A percentile compares a stretch with the other conserved stretches of the same genome.
These are phyloP conservation scores for Podarcis muralis DNA, from an alignment of 2,113 vertebrate species.

Conservation along the genomic window DNA sequence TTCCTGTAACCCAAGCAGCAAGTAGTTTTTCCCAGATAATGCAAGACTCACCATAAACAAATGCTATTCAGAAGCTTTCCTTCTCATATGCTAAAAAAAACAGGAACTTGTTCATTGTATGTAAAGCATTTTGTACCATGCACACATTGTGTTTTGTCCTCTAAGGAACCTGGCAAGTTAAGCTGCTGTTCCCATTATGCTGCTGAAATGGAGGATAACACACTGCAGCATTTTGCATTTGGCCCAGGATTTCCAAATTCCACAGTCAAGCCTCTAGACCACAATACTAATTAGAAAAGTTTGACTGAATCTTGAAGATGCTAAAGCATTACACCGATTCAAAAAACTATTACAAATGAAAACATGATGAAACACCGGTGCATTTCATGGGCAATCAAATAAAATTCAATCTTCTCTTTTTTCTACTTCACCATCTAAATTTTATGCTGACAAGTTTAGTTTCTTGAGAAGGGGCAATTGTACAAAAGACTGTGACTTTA, in stretches of 20 bases:
- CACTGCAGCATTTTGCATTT: neutral
- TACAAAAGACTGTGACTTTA: neutral
- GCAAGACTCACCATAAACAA: constrained; percentile 14
- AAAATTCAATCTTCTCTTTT: neutral
- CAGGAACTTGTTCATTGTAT: neutral
- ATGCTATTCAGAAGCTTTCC: neutral
- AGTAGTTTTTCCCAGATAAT: constrained; percentile 28
- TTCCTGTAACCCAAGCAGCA: constrained; percentile 23
- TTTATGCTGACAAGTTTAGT: neutral
- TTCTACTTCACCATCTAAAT: neutral
- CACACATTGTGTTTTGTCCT: neutral
- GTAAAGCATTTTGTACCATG: neutral
- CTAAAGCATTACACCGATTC: neutral
- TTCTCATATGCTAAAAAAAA: neutral
- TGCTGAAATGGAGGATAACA: neutral
- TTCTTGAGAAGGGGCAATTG: neutral
- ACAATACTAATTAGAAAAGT: neutral
- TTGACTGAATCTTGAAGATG: neutral
- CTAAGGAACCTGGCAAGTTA: neutral
- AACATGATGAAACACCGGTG: neutral
- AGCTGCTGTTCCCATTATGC: neutral
- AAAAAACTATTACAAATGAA: neutral
- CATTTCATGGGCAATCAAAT: neutral
- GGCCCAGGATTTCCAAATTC: neutral
- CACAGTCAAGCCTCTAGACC: neutral